Evolutionary conservation across 2,797 vertebrate genomes (phyloP), one percentile per base, ranked within the genome.

Genomic region (Eulemur rubriventer): DNA sequence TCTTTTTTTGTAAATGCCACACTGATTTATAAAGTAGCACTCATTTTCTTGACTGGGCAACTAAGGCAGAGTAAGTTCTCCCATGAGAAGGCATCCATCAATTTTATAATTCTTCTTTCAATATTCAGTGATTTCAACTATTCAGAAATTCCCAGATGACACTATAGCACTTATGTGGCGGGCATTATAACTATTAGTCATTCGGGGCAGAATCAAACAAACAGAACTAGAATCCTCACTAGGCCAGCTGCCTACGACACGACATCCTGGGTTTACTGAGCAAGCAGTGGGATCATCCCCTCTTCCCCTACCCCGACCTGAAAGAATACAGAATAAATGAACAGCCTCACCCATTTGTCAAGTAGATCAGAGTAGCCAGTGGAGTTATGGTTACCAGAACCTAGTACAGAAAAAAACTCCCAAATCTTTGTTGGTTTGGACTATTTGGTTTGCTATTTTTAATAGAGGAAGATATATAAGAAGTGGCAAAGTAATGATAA

Each of bases 21-120:
- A 65, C 1, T 63, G 78, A 16, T 61, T 81, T 81, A 75, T 80
- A 57, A 95, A 95, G 80, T 67, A 90, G 80, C 14, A 73, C 2
- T 48, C 35, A n/a, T 70, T 78, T 94, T n/a, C 55, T 72, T 69
- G 26, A 95, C 10, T 89, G 59, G 18, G 35, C 84, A 96, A 96
- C 63, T 57, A 18, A 97, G 78, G 65, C 30, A 57, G 14, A 63
- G 2, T 69, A 69, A 92, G 38, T 38, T 67, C 92, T 81, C 41
- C 70, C 55, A 65, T n/a, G 3, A 18, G 28, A 95, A 83, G 92
- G 38, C 14, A 80, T 48, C 43, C 52, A 94, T 76, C 69, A 11
- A 4, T 89, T 94, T 75, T 81, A 35, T 55, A 87, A 69, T 80
- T 83, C 55, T 72, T 83, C 57, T 63, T 69, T 85, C 80, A 78